Evolutionary conservation across 2,113 vertebrate species (phyloP).

Genomic region (Neolamprologus sp.): DNA sequence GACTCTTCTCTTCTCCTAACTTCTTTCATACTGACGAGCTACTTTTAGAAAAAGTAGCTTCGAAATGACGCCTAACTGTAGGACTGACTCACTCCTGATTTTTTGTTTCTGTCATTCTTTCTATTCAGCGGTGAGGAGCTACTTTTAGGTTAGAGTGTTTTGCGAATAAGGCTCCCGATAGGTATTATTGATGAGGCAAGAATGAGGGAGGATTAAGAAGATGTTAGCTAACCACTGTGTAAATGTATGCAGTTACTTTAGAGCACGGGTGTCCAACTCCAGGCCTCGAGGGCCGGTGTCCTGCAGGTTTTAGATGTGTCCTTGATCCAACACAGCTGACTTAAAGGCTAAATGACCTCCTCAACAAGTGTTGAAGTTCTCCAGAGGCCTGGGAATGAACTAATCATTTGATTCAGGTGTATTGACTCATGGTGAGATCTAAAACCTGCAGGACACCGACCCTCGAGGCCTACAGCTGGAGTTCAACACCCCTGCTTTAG

Average conservation of each 20-base stretch:
- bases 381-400: neutral
- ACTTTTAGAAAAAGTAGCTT: neutral
- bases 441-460: neutral
- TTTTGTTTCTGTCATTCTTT: neutral
- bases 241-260: neutral
- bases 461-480: neutral
- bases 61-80: neutral
- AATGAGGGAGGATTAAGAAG: neutral
- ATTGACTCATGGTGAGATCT: neutral
- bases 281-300: neutral
- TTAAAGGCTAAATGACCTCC: neutral
- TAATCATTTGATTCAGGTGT: neutral
- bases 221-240: neutral
- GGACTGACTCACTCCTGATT: neutral
- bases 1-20: neutral
- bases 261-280: neutral
- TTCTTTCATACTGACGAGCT: neutral
- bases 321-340: neutral
- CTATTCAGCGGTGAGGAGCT: neutral
- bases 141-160: neutral
- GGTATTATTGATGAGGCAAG: neutral
- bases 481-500: neutral
- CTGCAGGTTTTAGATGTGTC: neutral
- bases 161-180: neutral
- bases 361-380: neutral